Evolutionary conservation across 2,113 vertebrate species (phyloP).

Genomic region (Accipiter virgatus): DNA sequence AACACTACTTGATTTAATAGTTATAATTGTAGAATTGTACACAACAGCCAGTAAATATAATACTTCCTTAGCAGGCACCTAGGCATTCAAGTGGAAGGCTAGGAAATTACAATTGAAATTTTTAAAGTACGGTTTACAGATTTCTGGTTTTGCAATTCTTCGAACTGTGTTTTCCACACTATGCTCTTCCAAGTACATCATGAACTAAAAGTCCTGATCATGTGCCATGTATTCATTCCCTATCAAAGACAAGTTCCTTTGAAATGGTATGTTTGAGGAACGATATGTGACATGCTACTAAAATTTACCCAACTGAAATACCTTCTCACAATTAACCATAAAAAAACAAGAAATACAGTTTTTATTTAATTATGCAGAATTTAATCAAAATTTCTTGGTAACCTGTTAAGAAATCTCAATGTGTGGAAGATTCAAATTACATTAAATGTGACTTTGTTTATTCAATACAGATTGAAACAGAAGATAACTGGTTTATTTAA

Average conservation of each 20-base stretch:
- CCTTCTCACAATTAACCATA: background rate
- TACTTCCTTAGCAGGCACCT: background rate
- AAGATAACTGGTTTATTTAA: background rate
- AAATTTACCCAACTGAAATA: background rate
- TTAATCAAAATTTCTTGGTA: background rate
- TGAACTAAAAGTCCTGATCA: conserved; percentile 7
- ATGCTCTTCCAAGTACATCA: conserved; percentile 11
- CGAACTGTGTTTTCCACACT: background rate
- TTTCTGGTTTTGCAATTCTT: conserved; percentile 25
- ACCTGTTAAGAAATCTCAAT: background rate
- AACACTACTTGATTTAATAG: background rate
- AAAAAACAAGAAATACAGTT: background rate
- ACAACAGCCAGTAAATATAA: background rate
- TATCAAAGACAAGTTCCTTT: background rate
- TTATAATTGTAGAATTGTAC: background rate
- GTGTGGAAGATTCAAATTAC: background rate
- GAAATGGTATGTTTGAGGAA: background rate
- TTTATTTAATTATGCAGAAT: background rate
- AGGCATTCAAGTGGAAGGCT: background rate
- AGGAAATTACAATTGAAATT: background rate
- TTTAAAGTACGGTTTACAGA: background rate
- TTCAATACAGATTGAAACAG: background rate
- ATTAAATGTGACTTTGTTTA: background rate
- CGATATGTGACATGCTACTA: background rate
- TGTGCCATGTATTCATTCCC: background rate